These are phyloP conservation scores for Echinops telfairi DNA, from an alignment of 2,113 vertebrate species.

Conservation along the genomic window DNA sequence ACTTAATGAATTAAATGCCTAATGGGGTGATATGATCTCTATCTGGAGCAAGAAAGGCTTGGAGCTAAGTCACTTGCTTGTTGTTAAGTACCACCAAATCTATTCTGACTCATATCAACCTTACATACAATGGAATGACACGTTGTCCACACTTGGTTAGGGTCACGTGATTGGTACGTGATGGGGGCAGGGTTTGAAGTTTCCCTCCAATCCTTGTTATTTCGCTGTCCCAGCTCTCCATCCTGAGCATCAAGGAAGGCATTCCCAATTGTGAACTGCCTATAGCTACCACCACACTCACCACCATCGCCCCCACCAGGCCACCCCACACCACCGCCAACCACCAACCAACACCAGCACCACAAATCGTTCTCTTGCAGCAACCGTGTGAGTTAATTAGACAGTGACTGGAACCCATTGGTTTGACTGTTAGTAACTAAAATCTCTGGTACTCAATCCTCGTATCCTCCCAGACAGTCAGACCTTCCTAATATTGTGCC, in stretches of 20 bases:
- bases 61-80: not conserved
- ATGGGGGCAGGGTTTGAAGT: not conserved
- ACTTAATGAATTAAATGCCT: not conserved
- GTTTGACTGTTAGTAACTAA: not conserved
- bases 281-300: not conserved
- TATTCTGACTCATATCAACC: too few species aligned
- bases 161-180: not conserved
- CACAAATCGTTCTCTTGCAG: not conserved
- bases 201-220: not conserved
- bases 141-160: not conserved
- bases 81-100: not conserved
- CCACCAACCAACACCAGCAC: not conserved
- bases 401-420: not conserved
- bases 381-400: not conserved
- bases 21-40: not conserved
- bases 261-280: not conserved
- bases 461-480: not conserved
- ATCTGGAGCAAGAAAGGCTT: constrained; percentile 18
- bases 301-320: too few species aligned
- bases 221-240: not conserved
- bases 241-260: not conserved
- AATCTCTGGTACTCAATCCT: not conserved
- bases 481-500: constrained; percentile 35
- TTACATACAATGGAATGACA: too few species aligned
- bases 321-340: not conserved